These are phyloP conservation scores for Lota lota DNA, from an alignment of 2,113 vertebrate genomes.

Conservation along the genomic window DNA sequence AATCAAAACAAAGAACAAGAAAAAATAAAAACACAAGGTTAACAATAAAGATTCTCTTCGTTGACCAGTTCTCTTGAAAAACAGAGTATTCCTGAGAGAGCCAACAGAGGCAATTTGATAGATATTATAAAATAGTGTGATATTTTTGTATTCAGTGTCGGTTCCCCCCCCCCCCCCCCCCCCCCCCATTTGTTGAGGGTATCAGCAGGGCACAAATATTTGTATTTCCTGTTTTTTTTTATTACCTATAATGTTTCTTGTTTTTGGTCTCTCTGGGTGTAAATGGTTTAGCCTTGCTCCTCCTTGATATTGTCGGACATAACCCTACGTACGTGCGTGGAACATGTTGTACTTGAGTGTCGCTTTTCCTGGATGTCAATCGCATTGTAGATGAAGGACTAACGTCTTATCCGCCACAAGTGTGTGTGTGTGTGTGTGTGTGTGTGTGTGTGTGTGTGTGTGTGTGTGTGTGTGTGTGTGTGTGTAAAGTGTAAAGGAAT, in stretches of 20 bases:
- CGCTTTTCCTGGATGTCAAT: conserved; percentile 78
- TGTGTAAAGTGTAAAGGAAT: conserved; percentile 15
- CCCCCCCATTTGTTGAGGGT: conserved; percentile 80
- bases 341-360: conserved; percentile 75
- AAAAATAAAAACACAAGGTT: conserved; percentile 42
- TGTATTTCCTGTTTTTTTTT: conserved; percentile 57
- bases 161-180: conserved; percentile 81
- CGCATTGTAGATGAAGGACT: conserved; percentile 80
- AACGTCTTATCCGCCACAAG: conserved; percentile 72
- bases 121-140: conserved; percentile 82
- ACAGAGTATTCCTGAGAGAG: conserved; percentile 75
- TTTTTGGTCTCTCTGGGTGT: conserved; percentile 67
- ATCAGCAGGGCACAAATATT: conserved; percentile 76
- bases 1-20: conserved; percentile 54
- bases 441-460: conserved; percentile 26
- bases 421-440: conserved; percentile 35
- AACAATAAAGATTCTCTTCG: conserved; percentile 60
- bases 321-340: conserved; percentile 57
- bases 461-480: conserved; percentile 5
- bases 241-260: conserved; percentile 11
- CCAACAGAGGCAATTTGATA: conserved; percentile 81
- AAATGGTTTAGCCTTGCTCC: conserved; percentile 77
- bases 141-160: conserved; percentile 93
- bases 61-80: conserved; percentile 58
- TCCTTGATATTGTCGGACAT: conserved; percentile 78